Conservation (phyloP, 2,113 vertebrate genomes). For the Cephalopterus ornatus region DNA sequence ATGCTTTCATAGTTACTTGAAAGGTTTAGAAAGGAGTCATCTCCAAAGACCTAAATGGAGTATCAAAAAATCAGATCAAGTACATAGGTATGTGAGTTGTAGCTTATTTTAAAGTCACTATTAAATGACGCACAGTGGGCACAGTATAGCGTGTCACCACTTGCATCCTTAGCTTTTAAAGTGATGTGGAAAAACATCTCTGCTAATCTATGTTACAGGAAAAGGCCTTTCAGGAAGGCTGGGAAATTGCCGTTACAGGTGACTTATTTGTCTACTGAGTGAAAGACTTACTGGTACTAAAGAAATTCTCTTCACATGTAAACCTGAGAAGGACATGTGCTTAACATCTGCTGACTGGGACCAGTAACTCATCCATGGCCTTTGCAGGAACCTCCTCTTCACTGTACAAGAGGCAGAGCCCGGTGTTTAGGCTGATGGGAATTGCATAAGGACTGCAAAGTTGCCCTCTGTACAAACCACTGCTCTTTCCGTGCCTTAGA, state of each 20-base stretch:
- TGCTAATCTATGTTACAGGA: not conserved
- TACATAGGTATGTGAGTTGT: not conserved
- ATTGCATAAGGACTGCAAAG: not conserved
- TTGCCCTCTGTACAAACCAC: not conserved
- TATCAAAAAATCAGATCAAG: not conserved
- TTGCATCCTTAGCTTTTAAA: not conserved
- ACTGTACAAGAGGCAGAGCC: not conserved
- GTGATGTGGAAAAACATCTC: not conserved
- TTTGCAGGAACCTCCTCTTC: not conserved
- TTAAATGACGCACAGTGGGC: not conserved
- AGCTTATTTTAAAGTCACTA: not conserved
- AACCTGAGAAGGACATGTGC: not conserved
- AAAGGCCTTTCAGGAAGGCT: not conserved
- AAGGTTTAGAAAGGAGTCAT: not conserved
- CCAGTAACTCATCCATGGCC: fast-evolving
- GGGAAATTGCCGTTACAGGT: not conserved
- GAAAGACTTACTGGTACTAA: not conserved
- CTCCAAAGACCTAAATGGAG: not conserved
- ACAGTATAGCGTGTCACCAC: not conserved
- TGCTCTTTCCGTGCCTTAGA: not conserved
- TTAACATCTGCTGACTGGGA: not conserved
- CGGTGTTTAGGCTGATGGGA: not conserved
- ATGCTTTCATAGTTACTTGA: not conserved
- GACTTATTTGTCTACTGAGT: not conserved
- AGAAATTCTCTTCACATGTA: not conserved